Conservation (phyloP, 2,888 invertebrate genomes). For the Drosophila paracracens region DNA sequence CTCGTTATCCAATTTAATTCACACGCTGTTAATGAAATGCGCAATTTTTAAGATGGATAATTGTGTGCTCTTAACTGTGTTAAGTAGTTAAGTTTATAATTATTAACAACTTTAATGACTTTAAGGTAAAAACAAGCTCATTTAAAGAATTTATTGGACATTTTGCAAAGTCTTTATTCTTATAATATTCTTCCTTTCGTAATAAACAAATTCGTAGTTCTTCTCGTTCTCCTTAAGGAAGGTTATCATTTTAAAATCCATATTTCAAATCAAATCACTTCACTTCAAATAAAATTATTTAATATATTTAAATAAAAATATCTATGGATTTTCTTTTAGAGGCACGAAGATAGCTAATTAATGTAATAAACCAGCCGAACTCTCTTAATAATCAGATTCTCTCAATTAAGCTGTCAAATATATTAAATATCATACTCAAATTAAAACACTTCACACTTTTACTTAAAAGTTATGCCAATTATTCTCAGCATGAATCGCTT, state of each 20-base stretch:
- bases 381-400: background rate
- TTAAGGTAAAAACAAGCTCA: background rate
- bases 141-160: background rate
- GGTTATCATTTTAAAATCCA: background rate
- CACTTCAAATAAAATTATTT: too few species aligned
- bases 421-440: background rate
- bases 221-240: background rate
- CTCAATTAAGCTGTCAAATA: background rate
- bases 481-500: background rate
- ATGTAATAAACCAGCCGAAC: background rate
- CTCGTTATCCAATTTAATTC: background rate
- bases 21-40: slow-evolving; percentile 4
- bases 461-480: background rate
- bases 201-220: background rate
- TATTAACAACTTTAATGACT: background rate
- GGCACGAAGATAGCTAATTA: too few species aligned
- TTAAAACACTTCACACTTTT: background rate
- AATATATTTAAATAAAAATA: too few species aligned
- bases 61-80: too few species aligned
- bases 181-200: background rate
- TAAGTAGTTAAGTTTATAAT: background rate
- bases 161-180: too few species aligned
- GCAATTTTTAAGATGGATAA: background rate
- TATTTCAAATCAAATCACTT: background rate
- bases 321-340: too few species aligned